A percentile compares a stretch with the other conserved stretches of the same genome.
Conservation (phyloP, 2,888 invertebrate genomes). For the Monopis laevigella region DNA sequence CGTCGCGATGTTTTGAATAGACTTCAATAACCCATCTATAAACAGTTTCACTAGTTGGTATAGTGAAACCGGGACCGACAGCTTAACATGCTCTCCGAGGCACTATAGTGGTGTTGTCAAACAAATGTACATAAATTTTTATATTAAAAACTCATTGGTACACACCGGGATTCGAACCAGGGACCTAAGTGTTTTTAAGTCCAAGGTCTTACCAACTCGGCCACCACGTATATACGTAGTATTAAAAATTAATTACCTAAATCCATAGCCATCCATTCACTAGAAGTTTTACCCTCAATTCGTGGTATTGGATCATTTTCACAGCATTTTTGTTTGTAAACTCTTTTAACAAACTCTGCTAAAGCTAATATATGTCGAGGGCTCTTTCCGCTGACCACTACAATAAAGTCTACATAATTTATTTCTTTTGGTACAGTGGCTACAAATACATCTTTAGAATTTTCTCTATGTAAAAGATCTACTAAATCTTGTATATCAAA, state of each 20-base stretch:
- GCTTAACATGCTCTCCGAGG: too few species aligned
- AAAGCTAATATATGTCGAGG: conserved; percentile 78
- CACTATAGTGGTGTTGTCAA: too few species aligned
- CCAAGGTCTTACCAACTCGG: too few species aligned
- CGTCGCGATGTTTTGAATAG: too few species aligned
- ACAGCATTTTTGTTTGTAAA: conserved; percentile 77
- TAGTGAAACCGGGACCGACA: too few species aligned
- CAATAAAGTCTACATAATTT: conserved; percentile 86
- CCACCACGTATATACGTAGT: too few species aligned
- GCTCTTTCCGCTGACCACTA: conserved; percentile 80
- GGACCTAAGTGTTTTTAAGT: too few species aligned
- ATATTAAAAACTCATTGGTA: too few species aligned
- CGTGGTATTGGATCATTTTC: conserved; percentile 73
- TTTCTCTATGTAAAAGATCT: conserved; percentile 78
- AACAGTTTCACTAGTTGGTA: too few species aligned
- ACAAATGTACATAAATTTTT: too few species aligned
- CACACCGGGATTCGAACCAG: too few species aligned
- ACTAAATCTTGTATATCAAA: conserved; percentile 90
- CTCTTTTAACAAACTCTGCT: conserved; percentile 77
- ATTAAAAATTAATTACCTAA: conserved; percentile 82
- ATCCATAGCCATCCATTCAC: conserved; percentile 91
- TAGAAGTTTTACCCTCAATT: conserved; percentile 79
- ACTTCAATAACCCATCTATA: too few species aligned
- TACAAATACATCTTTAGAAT: conserved; percentile 83
- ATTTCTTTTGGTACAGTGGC: conserved; percentile 76